Base-by-base conservation (phyloP, 2,113 vertebrate species). In the human (Homo sapiens) region DNA sequence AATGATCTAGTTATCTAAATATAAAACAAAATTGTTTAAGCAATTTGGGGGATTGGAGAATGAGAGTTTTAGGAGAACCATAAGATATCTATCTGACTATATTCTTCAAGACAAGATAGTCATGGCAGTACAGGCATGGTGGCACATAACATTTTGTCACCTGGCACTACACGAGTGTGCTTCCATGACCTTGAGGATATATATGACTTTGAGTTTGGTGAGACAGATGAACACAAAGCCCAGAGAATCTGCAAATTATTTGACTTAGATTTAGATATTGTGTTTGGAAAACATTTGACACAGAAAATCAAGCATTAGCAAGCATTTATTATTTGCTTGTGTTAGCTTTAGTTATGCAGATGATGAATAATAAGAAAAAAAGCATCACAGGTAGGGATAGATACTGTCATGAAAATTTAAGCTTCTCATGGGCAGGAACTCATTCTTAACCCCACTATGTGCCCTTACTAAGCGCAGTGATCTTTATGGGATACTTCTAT, bases 401-500 rank as follows among this genome's bases (percentile, higher is more conserved):
- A 55, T 55, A 55, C 18, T 5, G 5, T 20, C 52, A 55, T 55
- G 18, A 55, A 18, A 55, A 17, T 3, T 1, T 3, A 30, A 40
- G 2, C 14, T 48, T 4, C 0, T 22, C 0, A 2, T 0, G 50
- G 38, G 25, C 23, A 50, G 23, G 16, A 55, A 45, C 2, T 61
- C 8, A 30, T 16, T n/a, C 1, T n/a, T 27, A 12, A 10, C 23
- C 30, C 25, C 40, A 6, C 0, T 0, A 0, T 61, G 2, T 35
- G 5, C 20, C 18, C 20, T 55, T 3, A 18, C 12, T 1, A 23
- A 45, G 5, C 84, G 17, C 5, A 17, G 14, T 40, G 70, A 78
- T 90, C 12, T 80, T 72, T 40, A 27, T 8, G 25, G n/a, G 32
- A 48, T 32, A 18, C 6, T 6, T 52, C 17, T 55, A 55, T 20